Evolutionary conservation across 2,113 vertebrate species (phyloP).

Genomic region (Trogon melanurus): DNA sequence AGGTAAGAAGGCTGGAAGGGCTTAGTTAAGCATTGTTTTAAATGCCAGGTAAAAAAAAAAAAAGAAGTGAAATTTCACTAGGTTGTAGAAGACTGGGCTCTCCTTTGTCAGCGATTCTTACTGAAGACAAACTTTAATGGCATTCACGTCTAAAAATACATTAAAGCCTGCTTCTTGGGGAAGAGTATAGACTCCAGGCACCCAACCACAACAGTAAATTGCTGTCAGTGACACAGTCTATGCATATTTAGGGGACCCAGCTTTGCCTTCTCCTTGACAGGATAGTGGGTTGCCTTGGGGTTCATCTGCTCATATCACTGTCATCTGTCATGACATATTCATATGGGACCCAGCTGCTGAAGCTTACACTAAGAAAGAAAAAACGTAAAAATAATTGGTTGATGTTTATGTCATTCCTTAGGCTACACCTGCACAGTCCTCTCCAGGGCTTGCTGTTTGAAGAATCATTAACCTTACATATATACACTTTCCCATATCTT

Average conservation of each 20-base stretch:
- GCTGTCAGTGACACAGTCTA: conserved; percentile 46
- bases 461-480: conserved; percentile 49
- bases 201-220: conserved; percentile 54
- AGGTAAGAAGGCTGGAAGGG: neutral
- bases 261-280: conserved; percentile 41
- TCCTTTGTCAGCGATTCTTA: neutral
- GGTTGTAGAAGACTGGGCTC: neutral
- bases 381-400: conserved; percentile 47
- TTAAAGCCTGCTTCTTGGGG: conserved; percentile 18
- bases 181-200: neutral
- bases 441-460: conserved; percentile 13
- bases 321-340: conserved; percentile 65
- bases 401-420: conserved; percentile 43
- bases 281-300: conserved; percentile 21
- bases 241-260: conserved; percentile 52
- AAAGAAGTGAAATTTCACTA: neutral
- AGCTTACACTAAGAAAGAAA: conserved; percentile 40
- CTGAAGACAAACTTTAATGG: neutral
- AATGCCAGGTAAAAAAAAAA: neutral
- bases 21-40: neutral
- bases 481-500: neutral
- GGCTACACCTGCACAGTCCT: conserved; percentile 40
- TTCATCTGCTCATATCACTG: conserved; percentile 56
- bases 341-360: conserved; percentile 57
- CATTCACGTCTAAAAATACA: conserved; percentile 47